phyloP scores from a whole-genome alignment of 2,113 vertebrate genomes.

The Cyanoramphus novaezelandiae region DNA sequence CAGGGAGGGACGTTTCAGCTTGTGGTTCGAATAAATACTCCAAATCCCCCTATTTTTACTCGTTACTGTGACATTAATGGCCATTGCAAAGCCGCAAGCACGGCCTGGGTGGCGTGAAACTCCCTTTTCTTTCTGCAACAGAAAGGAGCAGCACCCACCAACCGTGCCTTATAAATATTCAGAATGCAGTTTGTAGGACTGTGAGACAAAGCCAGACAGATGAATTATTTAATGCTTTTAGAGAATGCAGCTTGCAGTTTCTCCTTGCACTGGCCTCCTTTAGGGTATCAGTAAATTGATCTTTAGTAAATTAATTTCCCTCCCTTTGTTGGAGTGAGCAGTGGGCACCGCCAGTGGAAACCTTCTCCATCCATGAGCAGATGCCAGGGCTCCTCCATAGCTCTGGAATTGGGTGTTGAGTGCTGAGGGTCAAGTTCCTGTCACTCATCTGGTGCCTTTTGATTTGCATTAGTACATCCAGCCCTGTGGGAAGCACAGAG shows the following conservation, averaged over 20 bases:
- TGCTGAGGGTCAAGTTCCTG: not conserved
- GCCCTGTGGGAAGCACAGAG: rapidly evolving
- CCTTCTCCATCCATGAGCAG: not conserved
- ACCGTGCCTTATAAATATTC: slow-evolving; percentile 42
- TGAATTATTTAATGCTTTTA: slow-evolving; percentile 64
- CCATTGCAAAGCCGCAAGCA: not conserved
- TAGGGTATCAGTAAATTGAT: slow-evolving; percentile 22
- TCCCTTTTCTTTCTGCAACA: not conserved
- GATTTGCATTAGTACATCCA: not conserved
- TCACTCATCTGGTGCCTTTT: not conserved
- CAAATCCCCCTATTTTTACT: not conserved
- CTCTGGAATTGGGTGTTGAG: rapidly evolving
- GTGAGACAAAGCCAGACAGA: slow-evolving; percentile 42
- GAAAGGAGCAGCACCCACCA: not conserved
- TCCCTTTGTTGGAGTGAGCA: not conserved
- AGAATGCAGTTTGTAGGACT: not conserved
- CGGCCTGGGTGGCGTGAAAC: not conserved
- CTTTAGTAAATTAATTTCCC: slow-evolving; percentile 47
- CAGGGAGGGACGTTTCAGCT: not conserved
- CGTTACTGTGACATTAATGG: not conserved
- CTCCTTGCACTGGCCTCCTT: not conserved
- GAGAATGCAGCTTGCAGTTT: slow-evolving; percentile 40
- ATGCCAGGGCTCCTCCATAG: not conserved
- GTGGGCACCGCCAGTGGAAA: not conserved
- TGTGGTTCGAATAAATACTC: not conserved